Evolutionary conservation across 2,888 invertebrate genomes (phyloP).

Genomic region (Teleiodes luculella): DNA sequence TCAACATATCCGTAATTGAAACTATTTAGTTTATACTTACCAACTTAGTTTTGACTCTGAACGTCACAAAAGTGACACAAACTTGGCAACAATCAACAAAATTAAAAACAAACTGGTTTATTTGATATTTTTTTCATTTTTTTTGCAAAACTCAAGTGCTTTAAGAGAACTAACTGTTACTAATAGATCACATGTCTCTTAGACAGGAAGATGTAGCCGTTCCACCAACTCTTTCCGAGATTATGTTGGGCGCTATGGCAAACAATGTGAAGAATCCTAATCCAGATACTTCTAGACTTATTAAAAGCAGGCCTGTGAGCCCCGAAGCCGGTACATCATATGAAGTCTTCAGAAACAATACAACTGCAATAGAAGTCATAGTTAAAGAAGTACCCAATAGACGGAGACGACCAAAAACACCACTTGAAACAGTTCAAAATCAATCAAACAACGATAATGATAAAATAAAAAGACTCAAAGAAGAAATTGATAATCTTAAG

Average conservation of each 20-base stretch:
- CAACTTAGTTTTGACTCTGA: not conserved
- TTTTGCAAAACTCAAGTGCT: not conserved
- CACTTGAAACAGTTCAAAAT: constrained; percentile 8
- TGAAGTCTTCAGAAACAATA: constrained; percentile 59
- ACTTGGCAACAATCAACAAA: not conserved
- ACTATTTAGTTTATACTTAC: not conserved
- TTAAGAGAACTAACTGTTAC: not conserved
- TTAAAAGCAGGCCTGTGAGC: not conserved
- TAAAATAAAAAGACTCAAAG: constrained; percentile 1
- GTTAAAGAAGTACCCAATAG: constrained; percentile 52
- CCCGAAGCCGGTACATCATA: constrained; percentile 38
- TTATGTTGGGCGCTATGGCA: constrained; percentile 19
- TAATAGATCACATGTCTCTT: not conserved
- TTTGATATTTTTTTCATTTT: not conserved
- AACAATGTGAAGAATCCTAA: constrained; percentile 17
- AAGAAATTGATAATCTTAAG: constrained; percentile 9
- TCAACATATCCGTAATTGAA: not conserved
- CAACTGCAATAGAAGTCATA: constrained; percentile 60
- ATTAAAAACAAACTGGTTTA: not conserved
- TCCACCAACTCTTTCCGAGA: not conserved
- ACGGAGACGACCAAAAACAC: constrained; percentile 28
- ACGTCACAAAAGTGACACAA: too few species aligned
- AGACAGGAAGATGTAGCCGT: not conserved
- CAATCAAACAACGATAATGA: not conserved
- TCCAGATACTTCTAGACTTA: not conserved